phyloP scores from a whole-genome alignment of 2,888 invertebrate species.

The Hirtodrosophila alboralis region DNA sequence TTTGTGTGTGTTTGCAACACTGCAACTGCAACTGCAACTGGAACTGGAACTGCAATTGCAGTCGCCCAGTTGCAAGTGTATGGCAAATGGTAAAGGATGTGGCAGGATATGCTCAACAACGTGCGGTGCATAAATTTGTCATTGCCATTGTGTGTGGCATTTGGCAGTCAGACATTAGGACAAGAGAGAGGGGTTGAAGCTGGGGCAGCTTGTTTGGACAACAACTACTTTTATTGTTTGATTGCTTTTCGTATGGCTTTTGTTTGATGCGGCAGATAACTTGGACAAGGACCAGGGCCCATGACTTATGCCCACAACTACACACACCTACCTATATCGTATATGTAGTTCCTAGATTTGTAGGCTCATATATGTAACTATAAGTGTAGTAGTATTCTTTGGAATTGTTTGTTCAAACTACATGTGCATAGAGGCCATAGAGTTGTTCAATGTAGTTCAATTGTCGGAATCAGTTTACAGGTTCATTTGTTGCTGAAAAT shows the following conservation, averaged over 20 bases:
- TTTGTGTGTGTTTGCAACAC: slow-evolving; percentile 1
- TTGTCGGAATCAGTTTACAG: no score
- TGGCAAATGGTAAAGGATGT: slow-evolving; percentile 22
- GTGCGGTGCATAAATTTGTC: slow-evolving; percentile 51
- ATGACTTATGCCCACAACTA: slow-evolving; percentile 1
- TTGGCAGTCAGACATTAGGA: slow-evolving; percentile 21
- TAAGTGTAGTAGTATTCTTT: no score
- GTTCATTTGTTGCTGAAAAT: no score
- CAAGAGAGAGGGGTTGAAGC: not conserved
- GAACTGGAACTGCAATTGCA: no score
- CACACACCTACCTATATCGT: not conserved
- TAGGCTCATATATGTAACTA: no score
- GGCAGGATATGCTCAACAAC: slow-evolving; percentile 31
- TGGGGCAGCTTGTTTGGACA: slow-evolving; percentile 29
- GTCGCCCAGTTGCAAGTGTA: slow-evolving; percentile 1
- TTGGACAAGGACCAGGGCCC: slow-evolving; percentile 23
- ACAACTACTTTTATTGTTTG: slow-evolving; percentile 50
- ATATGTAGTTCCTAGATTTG: no score
- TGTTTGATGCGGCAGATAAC: slow-evolving; percentile 37
- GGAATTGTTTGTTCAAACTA: not conserved
- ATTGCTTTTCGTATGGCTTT: slow-evolving; percentile 41
- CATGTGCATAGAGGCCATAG: not conserved
- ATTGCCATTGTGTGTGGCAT: slow-evolving; percentile 44
- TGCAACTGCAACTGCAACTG: no score
- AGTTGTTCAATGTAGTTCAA: no score